A percentile compares a stretch with the other conserved stretches of the same genome.
Conservation (phyloP, 2,113 vertebrate genomes). For the Psittacula cyanocephala region DNA sequence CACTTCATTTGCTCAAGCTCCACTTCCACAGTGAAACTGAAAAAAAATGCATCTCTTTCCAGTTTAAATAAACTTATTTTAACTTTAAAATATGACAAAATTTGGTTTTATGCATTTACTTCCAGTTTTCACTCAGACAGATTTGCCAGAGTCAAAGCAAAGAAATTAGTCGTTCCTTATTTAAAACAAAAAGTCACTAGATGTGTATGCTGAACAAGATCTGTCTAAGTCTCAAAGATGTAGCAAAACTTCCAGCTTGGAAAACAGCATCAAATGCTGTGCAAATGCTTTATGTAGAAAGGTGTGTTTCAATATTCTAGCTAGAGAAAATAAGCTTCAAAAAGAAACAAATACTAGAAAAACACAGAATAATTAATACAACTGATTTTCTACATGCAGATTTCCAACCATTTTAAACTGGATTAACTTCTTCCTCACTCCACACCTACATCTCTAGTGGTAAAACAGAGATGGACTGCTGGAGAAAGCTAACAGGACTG, state of each 20-base stretch:
- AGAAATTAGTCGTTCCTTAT: neutral
- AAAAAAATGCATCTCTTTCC: neutral
- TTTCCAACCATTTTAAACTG: neutral
- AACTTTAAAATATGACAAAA: neutral
- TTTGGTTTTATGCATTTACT: neutral
- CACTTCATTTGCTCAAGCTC: neutral
- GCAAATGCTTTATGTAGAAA: neutral
- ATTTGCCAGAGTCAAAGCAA: neutral
- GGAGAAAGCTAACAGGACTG: neutral
- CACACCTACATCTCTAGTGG: neutral
- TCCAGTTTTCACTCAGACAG: neutral
- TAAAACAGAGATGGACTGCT: neutral
- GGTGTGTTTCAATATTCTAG: neutral
- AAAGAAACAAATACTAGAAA: neutral
- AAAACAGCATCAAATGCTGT: neutral
- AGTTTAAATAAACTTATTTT: neutral
- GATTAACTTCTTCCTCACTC: neutral
- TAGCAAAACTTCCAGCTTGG: neutral
- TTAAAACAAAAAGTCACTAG: neutral
- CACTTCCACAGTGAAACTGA: neutral
- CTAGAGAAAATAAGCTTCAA: neutral
- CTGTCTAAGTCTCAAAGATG: constrained; percentile 11
- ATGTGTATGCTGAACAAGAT: constrained; percentile 25
- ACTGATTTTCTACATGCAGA: neutral
- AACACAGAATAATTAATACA: neutral